phyloP scores from a whole-genome alignment of 2,797 vertebrate genomes.

The Ispidina picta region DNA sequence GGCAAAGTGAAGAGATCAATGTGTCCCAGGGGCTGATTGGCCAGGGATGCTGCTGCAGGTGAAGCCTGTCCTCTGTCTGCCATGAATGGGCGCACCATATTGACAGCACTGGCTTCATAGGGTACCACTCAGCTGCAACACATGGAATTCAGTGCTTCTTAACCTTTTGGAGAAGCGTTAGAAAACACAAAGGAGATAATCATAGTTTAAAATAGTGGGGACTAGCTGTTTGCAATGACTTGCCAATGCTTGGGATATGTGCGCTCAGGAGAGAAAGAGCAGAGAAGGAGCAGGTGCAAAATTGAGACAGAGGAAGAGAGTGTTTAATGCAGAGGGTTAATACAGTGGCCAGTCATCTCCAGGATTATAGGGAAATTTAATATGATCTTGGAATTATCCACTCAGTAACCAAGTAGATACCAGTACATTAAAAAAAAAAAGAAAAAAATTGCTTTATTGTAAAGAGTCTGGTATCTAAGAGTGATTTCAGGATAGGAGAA shows the following conservation, averaged over 20 bases:
- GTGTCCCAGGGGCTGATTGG: neutral
- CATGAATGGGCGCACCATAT: rapidly evolving
- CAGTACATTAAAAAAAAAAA: neutral
- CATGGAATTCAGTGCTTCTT: neutral
- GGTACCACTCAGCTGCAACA: neutral
- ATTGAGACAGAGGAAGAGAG: neutral
- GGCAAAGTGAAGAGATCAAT: neutral
- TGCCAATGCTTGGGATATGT: neutral
- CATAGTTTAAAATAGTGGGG: neutral
- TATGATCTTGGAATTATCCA: slow-evolving; percentile 21
- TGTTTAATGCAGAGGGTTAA: slow-evolving; percentile 4
- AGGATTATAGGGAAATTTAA: slow-evolving; percentile 27
- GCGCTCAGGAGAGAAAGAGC: neutral
- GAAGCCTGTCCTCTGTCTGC: neutral
- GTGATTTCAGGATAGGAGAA: neutral
- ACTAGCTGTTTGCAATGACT: rapidly evolving
- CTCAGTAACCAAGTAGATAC: neutral
- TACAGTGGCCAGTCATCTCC: neutral
- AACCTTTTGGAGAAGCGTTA: neutral
- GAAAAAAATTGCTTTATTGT: neutral
- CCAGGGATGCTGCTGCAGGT: neutral
- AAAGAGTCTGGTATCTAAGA: neutral
- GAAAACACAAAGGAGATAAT: neutral
- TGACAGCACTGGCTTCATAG: neutral
- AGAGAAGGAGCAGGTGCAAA: neutral